A percentile compares a stretch with the other conserved stretches of the same genome.
These are phyloP conservation scores for Drosophila anomelani DNA, from an alignment of 2,888 invertebrate species.

Conservation along the genomic window DNA sequence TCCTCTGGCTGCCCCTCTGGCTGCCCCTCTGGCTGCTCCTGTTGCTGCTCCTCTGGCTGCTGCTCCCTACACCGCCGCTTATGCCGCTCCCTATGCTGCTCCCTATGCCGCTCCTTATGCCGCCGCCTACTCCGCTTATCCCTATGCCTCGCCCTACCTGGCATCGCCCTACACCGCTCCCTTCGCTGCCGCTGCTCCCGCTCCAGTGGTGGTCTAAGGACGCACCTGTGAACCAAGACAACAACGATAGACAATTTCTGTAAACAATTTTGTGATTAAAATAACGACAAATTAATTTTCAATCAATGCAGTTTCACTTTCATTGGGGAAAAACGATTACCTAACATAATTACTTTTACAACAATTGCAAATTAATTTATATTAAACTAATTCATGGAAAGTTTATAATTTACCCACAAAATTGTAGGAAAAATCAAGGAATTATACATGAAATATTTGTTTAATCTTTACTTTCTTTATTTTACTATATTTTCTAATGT, in stretches of 20 bases:
- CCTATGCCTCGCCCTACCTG: constrained; percentile 44
- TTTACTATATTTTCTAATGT: too few species aligned
- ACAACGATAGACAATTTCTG: constrained; percentile 20
- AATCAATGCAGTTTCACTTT: not conserved
- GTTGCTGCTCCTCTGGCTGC: constrained; percentile 46
- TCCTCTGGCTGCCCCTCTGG: constrained; percentile 56
- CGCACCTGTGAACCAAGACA: not conserved
- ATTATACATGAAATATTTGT: too few species aligned
- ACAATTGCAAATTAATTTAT: not conserved
- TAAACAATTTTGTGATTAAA: constrained; percentile 15
- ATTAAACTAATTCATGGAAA: too few species aligned
- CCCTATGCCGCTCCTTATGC: constrained; percentile 27
- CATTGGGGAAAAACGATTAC: not conserved
- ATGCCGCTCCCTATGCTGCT: constrained; percentile 34
- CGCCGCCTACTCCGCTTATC: constrained; percentile 38
- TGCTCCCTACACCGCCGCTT: constrained; percentile 15
- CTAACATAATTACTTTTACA: not conserved
- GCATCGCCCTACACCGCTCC: constrained; percentile 55
- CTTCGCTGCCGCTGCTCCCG: constrained; percentile 59
- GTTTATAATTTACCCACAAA: too few species aligned
- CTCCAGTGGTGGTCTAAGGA: constrained; percentile 60
- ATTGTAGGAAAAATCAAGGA: too few species aligned
- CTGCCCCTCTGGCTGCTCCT: constrained; percentile 40
- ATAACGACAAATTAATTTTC: not conserved
- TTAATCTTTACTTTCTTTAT: too few species aligned